Base-by-base conservation (phyloP, 2,113 vertebrate genomes). In the Dicaeum eximium region DNA sequence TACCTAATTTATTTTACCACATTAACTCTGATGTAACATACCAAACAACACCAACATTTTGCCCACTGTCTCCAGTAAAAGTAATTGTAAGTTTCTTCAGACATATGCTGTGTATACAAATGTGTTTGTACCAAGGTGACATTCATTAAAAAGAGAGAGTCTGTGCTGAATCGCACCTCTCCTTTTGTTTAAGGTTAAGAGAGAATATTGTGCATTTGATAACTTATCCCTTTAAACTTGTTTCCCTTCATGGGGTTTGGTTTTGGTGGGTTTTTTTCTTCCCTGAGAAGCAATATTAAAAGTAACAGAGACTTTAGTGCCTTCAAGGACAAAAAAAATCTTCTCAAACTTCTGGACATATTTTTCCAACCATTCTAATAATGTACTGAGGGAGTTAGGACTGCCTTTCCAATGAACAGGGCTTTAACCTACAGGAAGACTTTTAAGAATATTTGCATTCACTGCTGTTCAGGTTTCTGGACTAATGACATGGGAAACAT, bases 391-490 rank as follows among this genome's bases (percentile, higher is more conserved):
- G 65, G 95, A 92, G 31, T 61, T 30, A 67, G 40, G 51, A 61
- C 44, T 89, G 35, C 23, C 64, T 95, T 94, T 90, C 62, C 86
- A 65, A 81, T 45, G 47, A 73, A 91, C 1, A 6, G 30, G 14
- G 23, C 48, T 88, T 75, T 65, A 92, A 60, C 71, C 50, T 57
- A 66, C 24, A 90, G 69, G 21, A 60, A 93, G 33, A n/a, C 53
- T 62, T 74, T 67, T 38, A 40, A 91, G 42, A 92, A 71, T 57
- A 89, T 64, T 79, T 66, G 33, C 60, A 75, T 67, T 96, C 57
- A 69, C 12, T 77, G 24, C 18, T 69, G 35, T 67, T 95, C 66
- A 91, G 42, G 42, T 95, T 93, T 93, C 72, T 71, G 47, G 88
- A 86, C 60, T 73, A 85, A 83, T 28, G 51, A 51, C 47, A 51